Conservation (phyloP, 2,888 invertebrate genomes). For the Cremastinae sp. region DNA sequence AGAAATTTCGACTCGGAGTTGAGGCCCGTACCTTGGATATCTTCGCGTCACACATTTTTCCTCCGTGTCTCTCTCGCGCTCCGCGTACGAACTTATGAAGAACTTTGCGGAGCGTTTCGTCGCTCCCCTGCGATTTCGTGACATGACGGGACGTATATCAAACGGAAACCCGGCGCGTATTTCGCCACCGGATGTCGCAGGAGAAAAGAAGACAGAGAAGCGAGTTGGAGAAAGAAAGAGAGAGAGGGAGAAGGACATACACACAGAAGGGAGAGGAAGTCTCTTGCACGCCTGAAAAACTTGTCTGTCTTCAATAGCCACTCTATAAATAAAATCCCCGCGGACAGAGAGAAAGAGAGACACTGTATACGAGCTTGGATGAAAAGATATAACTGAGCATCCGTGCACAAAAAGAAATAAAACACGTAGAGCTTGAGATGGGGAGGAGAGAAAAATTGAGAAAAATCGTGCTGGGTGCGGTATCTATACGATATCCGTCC, state of each 20-base stretch:
- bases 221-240: not conserved
- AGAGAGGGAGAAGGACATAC: slow-evolving; percentile 1
- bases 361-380: slow-evolving; percentile 1
- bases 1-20: not conserved
- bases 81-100: slow-evolving; percentile 60
- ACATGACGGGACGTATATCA: slow-evolving; percentile 50
- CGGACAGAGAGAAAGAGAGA: slow-evolving; percentile 46
- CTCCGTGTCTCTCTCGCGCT: slow-evolving; percentile 27
- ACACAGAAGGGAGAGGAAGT: slow-evolving; percentile 7
- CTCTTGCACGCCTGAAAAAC: slow-evolving; percentile 69
- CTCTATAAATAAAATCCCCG: slow-evolving; percentile 75
- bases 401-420: not conserved
- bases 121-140: slow-evolving; percentile 71
- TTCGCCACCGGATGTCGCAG: slow-evolving; percentile 37
- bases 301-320: slow-evolving; percentile 73
- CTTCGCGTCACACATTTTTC: slow-evolving; percentile 25
- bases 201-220: not conserved
- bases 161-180: slow-evolving; percentile 39
- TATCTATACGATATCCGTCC: slow-evolving; percentile 57
- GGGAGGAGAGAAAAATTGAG: slow-evolving; percentile 70
- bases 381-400: slow-evolving; percentile 36
- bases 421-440: not conserved
- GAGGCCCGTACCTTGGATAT: not conserved
- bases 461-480: slow-evolving; percentile 71
- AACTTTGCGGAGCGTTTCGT: slow-evolving; percentile 67